A percentile compares a stretch with the other conserved stretches of the same genome.
Conservation (phyloP, 2,888 invertebrate species). For the Thalpophila matura region DNA sequence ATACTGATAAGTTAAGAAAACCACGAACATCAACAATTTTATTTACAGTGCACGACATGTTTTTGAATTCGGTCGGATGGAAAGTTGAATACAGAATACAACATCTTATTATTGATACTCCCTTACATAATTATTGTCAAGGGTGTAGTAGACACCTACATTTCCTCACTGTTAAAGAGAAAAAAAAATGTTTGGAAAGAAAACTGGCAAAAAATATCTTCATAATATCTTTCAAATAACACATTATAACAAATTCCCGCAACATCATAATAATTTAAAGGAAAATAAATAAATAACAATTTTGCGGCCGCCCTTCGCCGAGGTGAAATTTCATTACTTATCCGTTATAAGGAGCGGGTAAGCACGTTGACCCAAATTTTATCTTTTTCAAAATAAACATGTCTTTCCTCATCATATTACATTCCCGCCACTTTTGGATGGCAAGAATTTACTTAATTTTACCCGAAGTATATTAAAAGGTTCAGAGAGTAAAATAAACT, state of each 20-base stretch:
- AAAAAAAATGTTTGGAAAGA: not conserved
- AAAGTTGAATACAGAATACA: too few species aligned
- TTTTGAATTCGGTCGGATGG: too few species aligned
- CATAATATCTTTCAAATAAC: not conserved
- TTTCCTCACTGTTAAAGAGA: too few species aligned
- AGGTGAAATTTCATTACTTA: constrained; percentile 70
- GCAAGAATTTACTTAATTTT: constrained; percentile 54
- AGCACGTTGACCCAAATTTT: constrained; percentile 67
- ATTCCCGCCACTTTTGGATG: constrained; percentile 45
- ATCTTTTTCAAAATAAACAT: constrained; percentile 64
- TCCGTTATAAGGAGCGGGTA: constrained; percentile 63
- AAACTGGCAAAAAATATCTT: not conserved
- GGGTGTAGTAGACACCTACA: too few species aligned
- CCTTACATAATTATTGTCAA: too few species aligned
- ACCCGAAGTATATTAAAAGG: constrained; percentile 37
- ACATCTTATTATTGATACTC: too few species aligned
- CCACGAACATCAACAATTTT: too few species aligned
- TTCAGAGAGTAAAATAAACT: constrained; percentile 9
- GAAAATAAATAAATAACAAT: constrained; percentile 63
- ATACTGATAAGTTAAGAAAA: too few species aligned
- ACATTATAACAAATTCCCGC: not conserved
- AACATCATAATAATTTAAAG: constrained; percentile 44
- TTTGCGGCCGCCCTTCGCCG: constrained; percentile 34
- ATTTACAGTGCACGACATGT: too few species aligned
- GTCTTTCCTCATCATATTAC: constrained; percentile 59